phyloP scores from a whole-genome alignment of 2,113 vertebrate genomes.

The Orthonyx spaldingii region DNA sequence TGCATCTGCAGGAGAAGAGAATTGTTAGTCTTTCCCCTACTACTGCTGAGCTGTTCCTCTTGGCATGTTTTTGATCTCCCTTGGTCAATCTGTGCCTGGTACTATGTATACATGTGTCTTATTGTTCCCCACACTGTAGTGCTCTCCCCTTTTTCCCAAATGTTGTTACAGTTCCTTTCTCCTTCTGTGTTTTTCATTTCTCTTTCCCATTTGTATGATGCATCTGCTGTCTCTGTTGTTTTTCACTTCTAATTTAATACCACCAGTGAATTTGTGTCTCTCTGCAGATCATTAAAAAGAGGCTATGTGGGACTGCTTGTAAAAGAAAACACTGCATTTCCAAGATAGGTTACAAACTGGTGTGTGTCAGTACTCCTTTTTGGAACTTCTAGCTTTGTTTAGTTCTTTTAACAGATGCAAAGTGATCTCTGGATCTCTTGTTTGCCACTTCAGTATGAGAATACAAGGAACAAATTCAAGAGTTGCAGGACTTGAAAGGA shows the following conservation, averaged over 20 bases:
- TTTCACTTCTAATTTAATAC: conserved; percentile 5
- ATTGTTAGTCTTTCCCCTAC: not conserved
- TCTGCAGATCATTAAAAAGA: not conserved
- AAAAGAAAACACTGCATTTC: not conserved
- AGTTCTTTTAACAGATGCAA: not conserved
- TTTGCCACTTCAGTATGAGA: not conserved
- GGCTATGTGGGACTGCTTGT: not conserved
- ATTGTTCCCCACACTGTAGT: not conserved
- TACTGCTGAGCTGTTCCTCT: not conserved
- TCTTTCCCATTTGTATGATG: not conserved
- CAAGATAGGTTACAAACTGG: not conserved
- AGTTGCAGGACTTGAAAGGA: not conserved
- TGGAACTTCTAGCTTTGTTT: not conserved
- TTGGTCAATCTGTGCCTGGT: not conserved
- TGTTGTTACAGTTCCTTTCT: not conserved
- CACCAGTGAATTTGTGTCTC: not conserved
- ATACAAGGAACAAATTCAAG: not conserved
- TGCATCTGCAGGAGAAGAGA: not conserved
- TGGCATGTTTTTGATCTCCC: not conserved
- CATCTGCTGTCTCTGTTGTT: not conserved
- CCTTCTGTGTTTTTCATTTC: not conserved
- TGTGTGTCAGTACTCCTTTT: not conserved
- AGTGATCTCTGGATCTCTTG: not conserved
- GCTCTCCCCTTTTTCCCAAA: not conserved
- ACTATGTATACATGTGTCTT: not conserved